Evolutionary conservation across 2,113 vertebrate species (phyloP).

Genomic region (Siniperca knerii): DNA sequence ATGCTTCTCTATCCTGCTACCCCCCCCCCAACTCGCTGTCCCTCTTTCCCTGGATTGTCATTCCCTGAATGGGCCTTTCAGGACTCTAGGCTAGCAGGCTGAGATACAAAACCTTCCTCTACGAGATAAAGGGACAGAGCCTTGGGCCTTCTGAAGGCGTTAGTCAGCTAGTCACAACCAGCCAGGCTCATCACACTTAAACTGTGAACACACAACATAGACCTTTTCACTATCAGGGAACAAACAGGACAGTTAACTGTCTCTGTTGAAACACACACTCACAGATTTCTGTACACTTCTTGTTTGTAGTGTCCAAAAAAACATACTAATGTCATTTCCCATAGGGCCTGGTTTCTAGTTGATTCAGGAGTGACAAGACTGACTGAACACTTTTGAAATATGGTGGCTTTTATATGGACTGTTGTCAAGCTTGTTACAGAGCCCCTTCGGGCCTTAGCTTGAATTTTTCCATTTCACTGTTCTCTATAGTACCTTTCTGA

Average conservation of each 20-base stretch:
- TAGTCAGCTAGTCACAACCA: conserved; percentile 68
- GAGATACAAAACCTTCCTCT: conserved; percentile 77
- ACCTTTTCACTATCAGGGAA: conserved; percentile 24
- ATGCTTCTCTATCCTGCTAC: conserved; percentile 70
- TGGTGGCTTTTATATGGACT: not conserved
- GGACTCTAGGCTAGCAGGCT: conserved; percentile 70
- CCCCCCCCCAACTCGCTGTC: conserved; percentile 59
- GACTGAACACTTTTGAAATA: conserved; percentile 13
- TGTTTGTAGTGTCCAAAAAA: conserved; percentile 4
- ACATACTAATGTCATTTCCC: conserved; percentile 19
- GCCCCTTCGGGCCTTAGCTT: not conserved
- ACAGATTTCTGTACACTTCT: not conserved
- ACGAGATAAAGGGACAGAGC: conserved; percentile 70
- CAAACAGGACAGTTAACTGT: conserved; percentile 13
- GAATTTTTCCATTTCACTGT: not conserved
- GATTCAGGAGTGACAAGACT: not conserved
- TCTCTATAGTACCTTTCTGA: conserved; percentile 7
- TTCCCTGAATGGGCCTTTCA: conserved; percentile 83
- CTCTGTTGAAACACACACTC: not conserved
- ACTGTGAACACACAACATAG: conserved; percentile 43
- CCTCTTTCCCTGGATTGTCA: conserved; percentile 78
- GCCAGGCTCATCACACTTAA: conserved; percentile 55
- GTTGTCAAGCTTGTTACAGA: not conserved
- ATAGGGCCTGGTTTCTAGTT: not conserved
- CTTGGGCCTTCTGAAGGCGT: conserved; percentile 54